Evolutionary conservation across 2,797 vertebrate genomes (phyloP), one percentile per base, ranked within the genome.

Genomic region (Podargus strigoides): DNA sequence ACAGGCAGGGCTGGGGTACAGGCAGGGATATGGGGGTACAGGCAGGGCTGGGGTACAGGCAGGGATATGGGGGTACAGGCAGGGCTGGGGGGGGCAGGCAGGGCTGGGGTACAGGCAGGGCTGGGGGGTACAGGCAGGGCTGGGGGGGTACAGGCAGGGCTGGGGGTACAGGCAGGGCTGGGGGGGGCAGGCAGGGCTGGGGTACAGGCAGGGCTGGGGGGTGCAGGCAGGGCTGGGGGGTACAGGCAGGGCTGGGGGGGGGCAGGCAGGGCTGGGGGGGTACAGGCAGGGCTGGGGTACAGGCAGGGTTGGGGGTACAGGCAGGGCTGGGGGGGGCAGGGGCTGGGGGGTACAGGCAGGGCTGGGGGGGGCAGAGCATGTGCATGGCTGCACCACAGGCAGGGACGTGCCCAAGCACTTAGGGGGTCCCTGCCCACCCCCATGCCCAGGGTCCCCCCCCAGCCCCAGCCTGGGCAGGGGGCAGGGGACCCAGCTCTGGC

Each of bases 361-460:
- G 37, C 17, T 41, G 37, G 15, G 26, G 14, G 30, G 22, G 19
- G 46, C 32, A 39, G 42, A 17, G 34, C 2, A 0, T 4, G 32
- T 10, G 26, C 21, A 2, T 0, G 3, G 53, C 68, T 66, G 50
- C 24, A 13, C 28, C 7, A 0, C 12, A 14, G 60, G 22, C 53
- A 64, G 39, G 12, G 58, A 41, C 6, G 2, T 15, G 36, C 39
- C 3, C 1, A 15, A 39, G 46, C 28, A n/a, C 13, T 18, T 3
- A 24, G 32, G 5, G 42, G 7, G 18, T 44, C 27, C n/a, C 42
- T 46, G 56, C 66, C 24, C n/a, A n/a, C n/a, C n/a, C n/a, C n/a
- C n/a, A n/a, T 11, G 22, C 24, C 49, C 18, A 4, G 30, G 19
- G 39, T 22, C 14, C 46, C 63, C 12, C 32, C 1, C 2, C 24